Evolutionary conservation across 1,140 invertebrate genomes (phyloP).

Genomic region (Drosophila eugracilis): DNA sequence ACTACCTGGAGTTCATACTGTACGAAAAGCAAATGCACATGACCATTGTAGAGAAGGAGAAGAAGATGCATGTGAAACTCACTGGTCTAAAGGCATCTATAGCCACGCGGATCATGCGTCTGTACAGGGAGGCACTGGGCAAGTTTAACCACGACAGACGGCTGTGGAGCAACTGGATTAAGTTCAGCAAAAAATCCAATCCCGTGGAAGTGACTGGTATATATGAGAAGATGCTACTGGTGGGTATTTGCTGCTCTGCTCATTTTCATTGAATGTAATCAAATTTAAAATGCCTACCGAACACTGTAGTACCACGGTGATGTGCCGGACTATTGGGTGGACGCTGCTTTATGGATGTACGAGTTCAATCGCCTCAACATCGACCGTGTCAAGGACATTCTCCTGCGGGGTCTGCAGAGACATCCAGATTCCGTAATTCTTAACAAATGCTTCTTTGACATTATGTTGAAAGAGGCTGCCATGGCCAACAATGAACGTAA

Average conservation of each 20-base stretch:
- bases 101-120: conserved; percentile 59
- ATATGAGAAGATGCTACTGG: conserved; percentile 80
- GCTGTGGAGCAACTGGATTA: conserved; percentile 70
- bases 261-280: neutral
- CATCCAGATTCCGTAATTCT: conserved; percentile 63
- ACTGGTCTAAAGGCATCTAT: conserved; percentile 60
- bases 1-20: conserved; percentile 74
- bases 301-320: conserved; percentile 68
- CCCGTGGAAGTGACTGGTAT: conserved; percentile 73
- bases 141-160: conserved; percentile 66
- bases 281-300: neutral
- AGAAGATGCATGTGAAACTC: conserved; percentile 46
- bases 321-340: conserved; percentile 62
- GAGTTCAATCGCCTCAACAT: conserved; percentile 65
- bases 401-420: conserved; percentile 71
- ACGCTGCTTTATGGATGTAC: conserved; percentile 73
- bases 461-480: conserved; percentile 63
- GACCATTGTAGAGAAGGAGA: conserved; percentile 68
- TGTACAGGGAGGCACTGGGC: conserved; percentile 68
- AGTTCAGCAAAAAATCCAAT: conserved; percentile 69
- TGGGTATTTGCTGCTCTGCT: conserved; percentile 29
- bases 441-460: conserved; percentile 74
- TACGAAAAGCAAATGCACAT: conserved; percentile 75
- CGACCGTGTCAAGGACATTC: conserved; percentile 61
- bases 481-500: conserved; percentile 39